phyloP scores from a whole-genome alignment of 1,140 invertebrate species.

The Drosophila tsacasi region DNA sequence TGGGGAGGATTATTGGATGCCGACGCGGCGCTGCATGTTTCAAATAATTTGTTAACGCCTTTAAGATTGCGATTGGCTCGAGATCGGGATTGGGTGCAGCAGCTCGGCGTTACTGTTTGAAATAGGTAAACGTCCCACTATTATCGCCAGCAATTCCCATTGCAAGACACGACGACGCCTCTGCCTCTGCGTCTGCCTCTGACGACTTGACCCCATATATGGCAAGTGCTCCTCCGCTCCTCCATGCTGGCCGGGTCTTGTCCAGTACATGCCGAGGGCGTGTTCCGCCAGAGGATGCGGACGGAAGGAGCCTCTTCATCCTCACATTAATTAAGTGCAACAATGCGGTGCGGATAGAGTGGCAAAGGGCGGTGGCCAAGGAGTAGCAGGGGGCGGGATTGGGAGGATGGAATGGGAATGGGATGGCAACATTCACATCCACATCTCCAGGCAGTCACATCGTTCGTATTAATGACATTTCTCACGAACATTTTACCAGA shows the following conservation, averaged over 20 bases:
- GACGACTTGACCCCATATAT: constrained; percentile 71
- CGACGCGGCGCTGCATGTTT: constrained; percentile 74
- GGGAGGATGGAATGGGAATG: constrained; percentile 9
- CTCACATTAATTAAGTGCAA: constrained; percentile 82
- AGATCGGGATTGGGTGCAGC: constrained; percentile 26
- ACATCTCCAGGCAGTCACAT: constrained; percentile 63
- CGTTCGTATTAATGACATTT: constrained; percentile 82
- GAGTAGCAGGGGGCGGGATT: neutral
- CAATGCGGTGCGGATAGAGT: constrained; percentile 62
- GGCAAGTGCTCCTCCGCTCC: constrained; percentile 13
- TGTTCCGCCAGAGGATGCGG: constrained; percentile 49
- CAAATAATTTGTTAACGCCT: constrained; percentile 78
- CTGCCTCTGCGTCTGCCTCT: constrained; percentile 65
- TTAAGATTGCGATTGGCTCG: constrained; percentile 57
- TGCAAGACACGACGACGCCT: constrained; percentile 63
- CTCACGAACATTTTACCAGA: constrained; percentile 77
- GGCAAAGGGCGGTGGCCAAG: constrained; percentile 29
- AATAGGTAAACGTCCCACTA: constrained; percentile 71
- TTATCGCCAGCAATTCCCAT: constrained; percentile 66
- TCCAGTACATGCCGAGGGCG: constrained; percentile 60
- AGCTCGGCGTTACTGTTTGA: constrained; percentile 25
- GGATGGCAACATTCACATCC: constrained; percentile 47
- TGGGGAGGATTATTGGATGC: constrained; percentile 60
- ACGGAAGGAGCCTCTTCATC: constrained; percentile 43
- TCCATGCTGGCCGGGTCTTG: neutral